Evolutionary conservation across 2,113 vertebrate species (phyloP), one percentile per base, ranked within the genome.

Genomic region (Phalacrocorax aristotelis): DNA sequence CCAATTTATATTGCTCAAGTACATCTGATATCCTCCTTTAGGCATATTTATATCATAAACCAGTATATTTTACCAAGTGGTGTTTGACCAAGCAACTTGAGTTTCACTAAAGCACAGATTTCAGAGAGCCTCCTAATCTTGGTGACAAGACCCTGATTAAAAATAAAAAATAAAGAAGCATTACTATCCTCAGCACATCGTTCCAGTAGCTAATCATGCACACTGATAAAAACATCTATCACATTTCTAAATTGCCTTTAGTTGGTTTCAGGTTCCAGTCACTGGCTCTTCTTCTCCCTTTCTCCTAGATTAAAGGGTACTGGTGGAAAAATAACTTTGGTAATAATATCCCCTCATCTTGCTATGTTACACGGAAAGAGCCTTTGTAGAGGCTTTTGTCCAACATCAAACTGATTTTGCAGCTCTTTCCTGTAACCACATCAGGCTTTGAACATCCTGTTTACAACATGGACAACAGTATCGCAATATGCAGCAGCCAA

Each of bases 181-280:
- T 70, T 34, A 9, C 21, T 68, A 49, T 23, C 21, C 18, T 78
- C 34, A 49, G 17, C 29, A 38, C 1, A 0, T 15, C 22, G 0
- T 40, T 81, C 23, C 75, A 85, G 78, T 29, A 70, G 27, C 23
- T 85, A 34, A 54, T 30, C 34, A 71, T 27, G 11, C 27, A 66
- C 27, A 13, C 21, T 19, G 55, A 61, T 20, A 30, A 49, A 78
- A 90, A 10, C 15, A 87, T 22, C 69, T 30, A 62, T 48, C 58
- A 6, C 15, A 32, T 74, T 52, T 51, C 42, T 48, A 11, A n/a
- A 4, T 2, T 12, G 23, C 40, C 13, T 40, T 76, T 55, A 20
- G 8, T 77, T 48, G 14, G 26, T 81, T 62, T 60, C 49, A 46
- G 29, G 14, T 74, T 87, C 44, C 60, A 87, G 3, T 29, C 77